Evolutionary conservation across 1,140 invertebrate species (phyloP).

Genomic region (Trachymyrmex cornetzi): DNA sequence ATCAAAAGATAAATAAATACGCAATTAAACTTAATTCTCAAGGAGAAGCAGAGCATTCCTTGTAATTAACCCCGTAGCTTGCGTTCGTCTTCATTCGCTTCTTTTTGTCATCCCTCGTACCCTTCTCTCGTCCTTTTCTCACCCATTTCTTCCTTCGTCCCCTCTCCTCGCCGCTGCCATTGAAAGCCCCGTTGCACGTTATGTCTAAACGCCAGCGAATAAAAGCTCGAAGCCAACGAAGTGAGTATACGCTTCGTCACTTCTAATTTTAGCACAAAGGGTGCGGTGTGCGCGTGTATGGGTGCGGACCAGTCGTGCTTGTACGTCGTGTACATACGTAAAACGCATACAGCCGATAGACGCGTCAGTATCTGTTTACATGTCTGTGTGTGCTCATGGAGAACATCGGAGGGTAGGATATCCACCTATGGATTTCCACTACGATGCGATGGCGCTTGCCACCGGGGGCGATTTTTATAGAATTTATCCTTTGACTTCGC

Average conservation of each 20-base stretch:
- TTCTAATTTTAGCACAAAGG: constrained; percentile 85
- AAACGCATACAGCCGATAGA: constrained; percentile 23
- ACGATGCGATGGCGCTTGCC: constrained; percentile 47
- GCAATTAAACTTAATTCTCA: not conserved
- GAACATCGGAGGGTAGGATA: constrained; percentile 66
- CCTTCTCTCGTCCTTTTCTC: not conserved
- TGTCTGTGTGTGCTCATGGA: constrained; percentile 15
- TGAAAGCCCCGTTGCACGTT: constrained; percentile 72
- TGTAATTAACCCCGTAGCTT: constrained; percentile 28
- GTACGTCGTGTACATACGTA: not conserved
- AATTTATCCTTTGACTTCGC: constrained; percentile 54
- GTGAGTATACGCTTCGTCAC: constrained; percentile 82
- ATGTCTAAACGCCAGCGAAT: constrained; percentile 77
- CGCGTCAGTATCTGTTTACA: constrained; percentile 9
- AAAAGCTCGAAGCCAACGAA: constrained; percentile 78
- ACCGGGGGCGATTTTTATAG: constrained; percentile 61
- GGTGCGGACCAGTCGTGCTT: constrained; percentile 30
- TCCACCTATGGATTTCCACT: constrained; percentile 72
- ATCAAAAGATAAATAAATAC: constrained; percentile 1
- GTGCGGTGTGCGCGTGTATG: constrained; percentile 71
- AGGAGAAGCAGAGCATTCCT: constrained; percentile 13
- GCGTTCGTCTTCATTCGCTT: constrained; percentile 1
- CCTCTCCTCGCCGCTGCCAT: constrained; percentile 60
- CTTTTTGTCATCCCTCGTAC: constrained; percentile 12
- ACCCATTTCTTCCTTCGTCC: not conserved